Evolutionary conservation across 2,797 vertebrate genomes (phyloP), one percentile per base, ranked within the genome.

Genomic region (Xenentodon cancila): DNA sequence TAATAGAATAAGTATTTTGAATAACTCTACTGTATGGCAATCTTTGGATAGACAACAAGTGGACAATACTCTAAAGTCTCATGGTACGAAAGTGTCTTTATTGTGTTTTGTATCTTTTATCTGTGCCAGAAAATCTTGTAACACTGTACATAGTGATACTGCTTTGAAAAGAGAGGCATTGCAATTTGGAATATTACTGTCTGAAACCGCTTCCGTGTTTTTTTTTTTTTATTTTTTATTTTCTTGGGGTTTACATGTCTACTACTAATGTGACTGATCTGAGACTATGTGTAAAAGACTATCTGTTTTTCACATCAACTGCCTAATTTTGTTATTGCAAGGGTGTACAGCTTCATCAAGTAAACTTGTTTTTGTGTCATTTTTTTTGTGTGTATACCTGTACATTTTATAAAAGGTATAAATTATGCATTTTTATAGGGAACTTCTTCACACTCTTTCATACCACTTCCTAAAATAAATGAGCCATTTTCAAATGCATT

Each of bases 381-480:
- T 43, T 70, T 49, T 52, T n/a, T n/a, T n/a, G n/a, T 50, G 44
- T 72, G 68, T 59, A 73, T 71, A 61, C 8, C 11, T 72, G 56
- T 70, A 64, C 20, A 62, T 82, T 79, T 75, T 65, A 17, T 48
- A 52, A 44, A 15, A 42, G 22, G 1, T 59, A 34, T 11, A 16
- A 66, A 42, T 71, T 34, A 53, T 73, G 53, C 18, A 71, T 64
- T 53, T 30, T 68, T 52, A 21, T 67, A 56, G 27, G 68, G 47
- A 42, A 19, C 34, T 9, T 59, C 20, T 16, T 80, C 47, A 20
- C 13, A 64, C 13, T 40, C 12, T 15, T 6, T 48, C 32, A 25
- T 75, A 22, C 65, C 64, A 60, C 40, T 18, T 57, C 40, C 54
- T 44, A 7, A 78, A 82, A 85, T 79, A 81, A 82, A 84, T 17